phyloP scores from a whole-genome alignment of 2,888 invertebrate species.

The Mesochorus sp. region DNA sequence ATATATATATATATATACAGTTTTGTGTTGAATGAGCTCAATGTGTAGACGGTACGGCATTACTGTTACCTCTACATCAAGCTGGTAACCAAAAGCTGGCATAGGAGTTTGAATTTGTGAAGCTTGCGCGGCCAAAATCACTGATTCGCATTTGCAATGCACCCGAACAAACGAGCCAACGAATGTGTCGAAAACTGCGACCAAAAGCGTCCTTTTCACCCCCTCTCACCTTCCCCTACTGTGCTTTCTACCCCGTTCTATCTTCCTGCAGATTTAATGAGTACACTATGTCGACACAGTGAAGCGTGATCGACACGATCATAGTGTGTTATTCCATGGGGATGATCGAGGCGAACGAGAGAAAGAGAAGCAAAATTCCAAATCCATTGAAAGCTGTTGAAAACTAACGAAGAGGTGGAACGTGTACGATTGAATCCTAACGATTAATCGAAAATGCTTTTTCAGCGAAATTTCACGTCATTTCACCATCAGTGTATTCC shows the following conservation, averaged over 20 bases:
- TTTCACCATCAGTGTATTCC: constrained; percentile 29
- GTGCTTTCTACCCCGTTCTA: background rate
- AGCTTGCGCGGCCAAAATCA: constrained; percentile 59
- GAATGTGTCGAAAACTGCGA: constrained; percentile 40
- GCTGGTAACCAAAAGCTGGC: constrained; percentile 34
- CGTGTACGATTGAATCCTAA: constrained; percentile 59
- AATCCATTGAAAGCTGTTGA: constrained; percentile 43
- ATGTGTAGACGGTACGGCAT: background rate
- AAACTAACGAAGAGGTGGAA: constrained; percentile 17
- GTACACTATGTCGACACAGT: constrained; percentile 61
- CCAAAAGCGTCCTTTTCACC: constrained; percentile 34
- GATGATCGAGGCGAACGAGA: constrained; percentile 2
- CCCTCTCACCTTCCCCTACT: background rate
- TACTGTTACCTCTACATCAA: constrained; percentile 15
- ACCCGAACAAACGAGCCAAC: constrained; percentile 43
- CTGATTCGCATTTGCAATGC: constrained; percentile 60
- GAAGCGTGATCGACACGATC: constrained; percentile 64
- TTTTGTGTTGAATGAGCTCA: constrained; percentile 14
- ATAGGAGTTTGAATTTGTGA: constrained; percentile 23
- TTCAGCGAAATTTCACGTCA: constrained; percentile 39
- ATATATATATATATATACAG: background rate
- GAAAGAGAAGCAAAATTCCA: constrained; percentile 15
- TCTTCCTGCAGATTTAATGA: constrained; percentile 59
- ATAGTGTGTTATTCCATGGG: constrained; percentile 40
- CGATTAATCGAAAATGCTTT: constrained; percentile 49